A percentile compares a stretch with the other conserved stretches of the same genome.
These are phyloP conservation scores for Dufourea novaeangliae DNA, from an alignment of 1,140 invertebrate genomes.

Conservation along the genomic window DNA sequence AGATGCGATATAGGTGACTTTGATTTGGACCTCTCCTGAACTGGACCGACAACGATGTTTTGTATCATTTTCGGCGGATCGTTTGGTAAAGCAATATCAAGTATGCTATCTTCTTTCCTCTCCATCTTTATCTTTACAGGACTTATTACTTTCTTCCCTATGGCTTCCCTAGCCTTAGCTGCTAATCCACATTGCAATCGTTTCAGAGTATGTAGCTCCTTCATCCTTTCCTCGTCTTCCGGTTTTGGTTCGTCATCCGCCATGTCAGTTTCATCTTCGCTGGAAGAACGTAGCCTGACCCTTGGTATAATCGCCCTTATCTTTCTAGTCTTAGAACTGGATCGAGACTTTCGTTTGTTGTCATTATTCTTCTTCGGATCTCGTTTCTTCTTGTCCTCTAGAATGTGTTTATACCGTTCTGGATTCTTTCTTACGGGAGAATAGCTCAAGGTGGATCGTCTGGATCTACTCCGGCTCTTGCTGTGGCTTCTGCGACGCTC, in stretches of 20 bases:
- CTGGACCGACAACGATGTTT: conserved; percentile 17
- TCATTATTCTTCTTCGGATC: conserved; percentile 64
- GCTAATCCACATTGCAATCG: conserved; percentile 84
- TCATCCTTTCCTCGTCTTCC: conserved; percentile 80
- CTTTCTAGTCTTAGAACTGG: conserved; percentile 54
- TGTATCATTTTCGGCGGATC: conserved; percentile 58
- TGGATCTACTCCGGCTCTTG: conserved; percentile 71
- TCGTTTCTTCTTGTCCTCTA: conserved; percentile 76
- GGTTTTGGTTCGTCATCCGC: conserved; percentile 81
- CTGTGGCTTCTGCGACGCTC: conserved; percentile 60
- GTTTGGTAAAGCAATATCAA: conserved; percentile 71
- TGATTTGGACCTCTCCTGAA: conserved; percentile 48
- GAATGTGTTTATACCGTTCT: conserved; percentile 84
- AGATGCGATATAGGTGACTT: conserved; percentile 47
- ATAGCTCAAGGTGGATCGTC: conserved; percentile 85
- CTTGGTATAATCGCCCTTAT: conserved; percentile 77
- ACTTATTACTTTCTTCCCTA: conserved; percentile 75
- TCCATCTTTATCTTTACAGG: conserved; percentile 72
- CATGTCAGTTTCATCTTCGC: conserved; percentile 84
- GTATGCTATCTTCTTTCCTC: conserved; percentile 66
- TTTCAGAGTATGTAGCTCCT: conserved; percentile 85
- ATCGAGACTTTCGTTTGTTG: conserved; percentile 71
- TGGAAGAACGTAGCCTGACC: conserved; percentile 85
- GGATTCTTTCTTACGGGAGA: conserved; percentile 85
- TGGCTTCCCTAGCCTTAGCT: conserved; percentile 83